Percentiles rank a stretch among this genome's conserved stretches.
Conservation (phyloP, 2,113 vertebrate species). For the Solenodon paradoxus region DNA sequence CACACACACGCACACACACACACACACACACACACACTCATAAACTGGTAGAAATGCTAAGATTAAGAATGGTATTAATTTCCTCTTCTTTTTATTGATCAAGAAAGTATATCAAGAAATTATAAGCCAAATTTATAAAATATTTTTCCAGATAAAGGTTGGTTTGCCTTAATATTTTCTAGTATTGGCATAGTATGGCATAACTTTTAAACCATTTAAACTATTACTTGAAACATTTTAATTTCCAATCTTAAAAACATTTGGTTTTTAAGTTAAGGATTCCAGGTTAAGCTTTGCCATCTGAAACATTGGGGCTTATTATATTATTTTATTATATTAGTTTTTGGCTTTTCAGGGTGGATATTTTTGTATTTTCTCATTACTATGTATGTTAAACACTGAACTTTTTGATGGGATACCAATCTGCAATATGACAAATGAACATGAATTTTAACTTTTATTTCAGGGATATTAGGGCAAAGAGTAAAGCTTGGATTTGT, state of each 20-base stretch:
- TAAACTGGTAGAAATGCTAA: background rate
- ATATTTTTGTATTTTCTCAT: background rate
- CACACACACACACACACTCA: too few relatives aligned
- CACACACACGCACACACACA: too few relatives aligned
- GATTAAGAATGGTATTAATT: background rate
- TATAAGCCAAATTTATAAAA: background rate
- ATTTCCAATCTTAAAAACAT: background rate
- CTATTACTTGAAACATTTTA: background rate
- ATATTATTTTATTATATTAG: background rate
- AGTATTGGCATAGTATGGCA: background rate
- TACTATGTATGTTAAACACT: background rate
- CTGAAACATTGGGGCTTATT: background rate
- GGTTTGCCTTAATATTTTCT: background rate
- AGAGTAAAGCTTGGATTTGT: background rate
- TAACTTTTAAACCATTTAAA: background rate
- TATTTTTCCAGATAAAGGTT: background rate
- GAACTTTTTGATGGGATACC: background rate
- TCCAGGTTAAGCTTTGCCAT: background rate
- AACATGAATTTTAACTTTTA: background rate
- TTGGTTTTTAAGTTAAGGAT: background rate
- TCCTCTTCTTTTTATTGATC: background rate
- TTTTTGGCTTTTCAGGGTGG: background rate
- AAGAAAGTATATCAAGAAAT: background rate
- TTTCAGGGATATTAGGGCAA: background rate
- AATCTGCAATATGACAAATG: background rate